Evolutionary conservation across 1,140 invertebrate species (phyloP).

Genomic region (Trachelipus rathkii): DNA sequence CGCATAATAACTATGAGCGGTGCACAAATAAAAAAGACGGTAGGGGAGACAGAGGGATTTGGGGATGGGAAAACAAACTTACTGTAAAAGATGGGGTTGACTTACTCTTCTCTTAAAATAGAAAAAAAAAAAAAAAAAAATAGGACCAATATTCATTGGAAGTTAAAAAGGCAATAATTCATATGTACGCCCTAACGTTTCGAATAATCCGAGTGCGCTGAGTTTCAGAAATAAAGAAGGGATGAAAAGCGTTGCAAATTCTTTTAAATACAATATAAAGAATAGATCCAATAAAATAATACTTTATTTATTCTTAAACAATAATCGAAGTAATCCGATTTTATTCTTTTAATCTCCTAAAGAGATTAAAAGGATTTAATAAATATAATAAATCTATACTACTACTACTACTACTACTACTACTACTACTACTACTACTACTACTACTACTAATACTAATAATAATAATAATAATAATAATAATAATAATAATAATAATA

Average conservation of each 20-base stretch:
- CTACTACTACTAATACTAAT: too few relatives aligned
- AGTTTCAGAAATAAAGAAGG: background rate
- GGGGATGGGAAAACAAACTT: background rate
- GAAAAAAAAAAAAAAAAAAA: too few relatives aligned
- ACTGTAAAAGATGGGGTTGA: background rate
- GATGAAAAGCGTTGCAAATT: slow-evolving; percentile 8
- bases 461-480: too few relatives aligned
- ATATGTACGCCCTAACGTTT: background rate
- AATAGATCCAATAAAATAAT: too few relatives aligned
- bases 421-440: too few relatives aligned
- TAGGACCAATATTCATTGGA: background rate
- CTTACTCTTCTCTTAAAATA: background rate
- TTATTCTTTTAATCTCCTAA: too few relatives aligned
- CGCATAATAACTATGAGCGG: background rate
- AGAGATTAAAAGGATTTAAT: too few relatives aligned
- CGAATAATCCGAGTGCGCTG: background rate
- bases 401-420: too few relatives aligned
- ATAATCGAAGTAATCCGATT: background rate
- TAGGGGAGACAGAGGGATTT: background rate
- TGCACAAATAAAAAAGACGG: background rate
- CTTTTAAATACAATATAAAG: background rate
- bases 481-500: too few relatives aligned
- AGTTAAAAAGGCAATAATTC: slow-evolving; percentile 3
- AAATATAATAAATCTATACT: too few relatives aligned
- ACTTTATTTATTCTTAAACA: background rate